Conservation (phyloP, 1,140 invertebrate species). For the Kradibia gibbosae region DNA sequence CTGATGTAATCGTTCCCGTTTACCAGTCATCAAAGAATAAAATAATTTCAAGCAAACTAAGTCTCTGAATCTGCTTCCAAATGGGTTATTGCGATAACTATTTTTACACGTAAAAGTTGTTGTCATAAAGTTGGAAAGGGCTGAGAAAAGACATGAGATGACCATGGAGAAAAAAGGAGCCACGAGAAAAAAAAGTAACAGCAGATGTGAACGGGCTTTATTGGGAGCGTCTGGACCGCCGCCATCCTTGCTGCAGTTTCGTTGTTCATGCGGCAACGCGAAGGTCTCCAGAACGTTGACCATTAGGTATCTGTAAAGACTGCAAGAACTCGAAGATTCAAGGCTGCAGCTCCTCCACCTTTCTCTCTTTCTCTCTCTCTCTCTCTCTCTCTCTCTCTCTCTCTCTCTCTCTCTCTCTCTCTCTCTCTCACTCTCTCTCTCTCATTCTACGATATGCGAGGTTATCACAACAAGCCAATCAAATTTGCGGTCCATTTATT, state of each 20-base stretch:
- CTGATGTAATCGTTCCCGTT: too few species aligned
- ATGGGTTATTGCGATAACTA: constrained; percentile 1
- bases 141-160: background rate
- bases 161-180: background rate
- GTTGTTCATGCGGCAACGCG: constrained; percentile 64
- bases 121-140: background rate
- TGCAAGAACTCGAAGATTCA: constrained; percentile 58
- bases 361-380: background rate
- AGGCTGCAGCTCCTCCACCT: constrained; percentile 57
- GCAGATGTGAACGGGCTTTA: constrained; percentile 60
- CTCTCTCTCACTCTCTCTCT: background rate
- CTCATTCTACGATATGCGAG: constrained; percentile 2
- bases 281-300: constrained; percentile 69
- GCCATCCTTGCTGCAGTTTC: constrained; percentile 57
- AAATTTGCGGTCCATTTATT: constrained; percentile 22
- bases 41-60: background rate
- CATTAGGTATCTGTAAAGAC: constrained; percentile 60
- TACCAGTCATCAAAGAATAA: background rate
- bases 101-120: background rate
- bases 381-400: background rate
- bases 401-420: too few species aligned
- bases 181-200: background rate
- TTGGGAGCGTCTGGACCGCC: constrained; percentile 62
- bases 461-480: constrained; percentile 34
- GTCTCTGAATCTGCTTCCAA: background rate